Percentiles rank a stretch among this genome's conserved stretches.
These are phyloP conservation scores for Bradypus variegatus DNA, from an alignment of 2,797 vertebrate species.

Conservation along the genomic window DNA sequence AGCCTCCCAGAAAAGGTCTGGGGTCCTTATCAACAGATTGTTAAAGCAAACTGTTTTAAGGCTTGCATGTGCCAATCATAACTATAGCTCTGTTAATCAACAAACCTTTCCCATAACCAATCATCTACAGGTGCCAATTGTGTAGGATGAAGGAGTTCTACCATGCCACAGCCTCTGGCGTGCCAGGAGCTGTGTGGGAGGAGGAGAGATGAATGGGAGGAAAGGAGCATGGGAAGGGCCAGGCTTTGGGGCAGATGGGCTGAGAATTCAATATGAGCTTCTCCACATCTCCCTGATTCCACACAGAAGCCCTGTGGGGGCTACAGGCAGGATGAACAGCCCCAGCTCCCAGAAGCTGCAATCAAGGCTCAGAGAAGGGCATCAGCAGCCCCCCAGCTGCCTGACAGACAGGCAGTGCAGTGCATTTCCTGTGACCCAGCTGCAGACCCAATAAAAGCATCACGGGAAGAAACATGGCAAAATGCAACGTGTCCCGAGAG, in stretches of 20 bases:
- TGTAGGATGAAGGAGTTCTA: background rate
- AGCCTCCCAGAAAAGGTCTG: background rate
- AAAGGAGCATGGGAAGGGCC: rapidly evolving
- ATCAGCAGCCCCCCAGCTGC: background rate
- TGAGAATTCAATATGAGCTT: background rate
- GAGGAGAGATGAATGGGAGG: background rate
- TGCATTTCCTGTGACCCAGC: background rate
- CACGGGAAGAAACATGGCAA: background rate
- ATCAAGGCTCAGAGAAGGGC: background rate
- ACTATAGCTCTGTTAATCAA: too few species aligned
- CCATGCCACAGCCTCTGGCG: rapidly evolving
- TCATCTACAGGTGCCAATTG: background rate
- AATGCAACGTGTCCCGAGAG: background rate
- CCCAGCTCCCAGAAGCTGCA: rapidly evolving
- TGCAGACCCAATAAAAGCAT: background rate
- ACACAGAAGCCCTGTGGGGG: background rate
- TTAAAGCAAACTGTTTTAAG: background rate
- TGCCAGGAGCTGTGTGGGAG: background rate
- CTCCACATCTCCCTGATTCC: background rate
- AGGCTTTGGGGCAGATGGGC: background rate
- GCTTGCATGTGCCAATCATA: rapidly evolving
- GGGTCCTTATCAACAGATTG: background rate
- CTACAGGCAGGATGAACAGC: background rate
- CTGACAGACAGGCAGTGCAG: background rate
- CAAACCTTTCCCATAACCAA: too few species aligned